A percentile compares a stretch with the other conserved stretches of the same genome.
Evolutionary conservation across 2,113 vertebrate species (phyloP).

Genomic region (Sprattus sprattus): DNA sequence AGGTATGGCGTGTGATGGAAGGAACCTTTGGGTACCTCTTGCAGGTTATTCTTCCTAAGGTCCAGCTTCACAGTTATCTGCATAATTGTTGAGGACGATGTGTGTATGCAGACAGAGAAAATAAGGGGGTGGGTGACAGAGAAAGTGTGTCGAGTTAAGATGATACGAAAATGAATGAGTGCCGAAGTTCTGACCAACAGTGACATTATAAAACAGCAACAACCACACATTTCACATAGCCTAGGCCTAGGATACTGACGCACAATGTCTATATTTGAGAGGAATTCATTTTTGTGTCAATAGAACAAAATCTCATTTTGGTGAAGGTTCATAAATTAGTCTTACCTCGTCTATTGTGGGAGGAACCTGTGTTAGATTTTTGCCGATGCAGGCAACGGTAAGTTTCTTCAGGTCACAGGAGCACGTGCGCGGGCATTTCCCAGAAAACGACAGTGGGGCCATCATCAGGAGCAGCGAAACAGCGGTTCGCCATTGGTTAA

Average conservation of each 20-base stretch:
- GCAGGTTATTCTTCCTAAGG: slow-evolving; percentile 79
- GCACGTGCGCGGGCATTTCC: slow-evolving; percentile 78
- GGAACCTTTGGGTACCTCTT: slow-evolving; percentile 65
- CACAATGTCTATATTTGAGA: neutral
- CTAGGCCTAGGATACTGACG: too few species aligned
- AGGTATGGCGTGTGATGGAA: slow-evolving; percentile 82
- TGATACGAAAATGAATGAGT: neutral
- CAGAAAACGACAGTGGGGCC: slow-evolving; percentile 31
- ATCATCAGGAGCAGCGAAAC: slow-evolving; percentile 43
- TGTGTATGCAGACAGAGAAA: neutral
- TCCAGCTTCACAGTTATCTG: slow-evolving; percentile 87
- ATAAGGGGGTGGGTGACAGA: neutral
- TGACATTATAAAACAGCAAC: too few species aligned
- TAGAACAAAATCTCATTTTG: neutral
- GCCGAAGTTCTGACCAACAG: too few species aligned
- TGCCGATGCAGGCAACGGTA: slow-evolving; percentile 76
- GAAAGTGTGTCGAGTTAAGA: too few species aligned
- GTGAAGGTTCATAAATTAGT: too few species aligned
- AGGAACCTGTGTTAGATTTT: slow-evolving; percentile 81
- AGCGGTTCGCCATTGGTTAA: neutral
- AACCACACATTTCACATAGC: too few species aligned
- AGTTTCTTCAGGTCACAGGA: slow-evolving; percentile 82
- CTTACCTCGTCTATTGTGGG: slow-evolving; percentile 79
- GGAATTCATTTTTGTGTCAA: neutral
- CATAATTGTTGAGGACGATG: neutral